Conservation (phyloP, 2,113 vertebrate species). For the Nothoprocta perdicaria region DNA sequence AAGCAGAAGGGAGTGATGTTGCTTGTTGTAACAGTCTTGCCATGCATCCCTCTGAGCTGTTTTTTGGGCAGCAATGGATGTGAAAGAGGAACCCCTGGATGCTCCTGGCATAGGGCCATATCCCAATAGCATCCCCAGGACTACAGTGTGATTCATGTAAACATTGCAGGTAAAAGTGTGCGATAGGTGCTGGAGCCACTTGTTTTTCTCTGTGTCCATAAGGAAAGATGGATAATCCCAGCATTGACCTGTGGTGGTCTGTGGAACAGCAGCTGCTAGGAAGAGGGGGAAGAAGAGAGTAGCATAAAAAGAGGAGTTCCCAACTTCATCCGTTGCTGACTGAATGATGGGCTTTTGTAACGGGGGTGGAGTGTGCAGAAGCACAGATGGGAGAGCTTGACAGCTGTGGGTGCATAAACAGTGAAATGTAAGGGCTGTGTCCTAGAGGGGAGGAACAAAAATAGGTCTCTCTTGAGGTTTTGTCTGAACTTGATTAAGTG, state of each 20-base stretch:
- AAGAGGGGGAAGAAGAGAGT: background rate
- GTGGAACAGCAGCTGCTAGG: background rate
- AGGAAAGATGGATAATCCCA: background rate
- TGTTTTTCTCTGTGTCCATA: background rate
- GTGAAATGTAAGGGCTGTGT: background rate
- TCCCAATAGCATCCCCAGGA: background rate
- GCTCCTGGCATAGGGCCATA: background rate
- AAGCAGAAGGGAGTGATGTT: background rate
- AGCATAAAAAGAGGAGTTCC: background rate
- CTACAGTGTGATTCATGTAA: background rate
- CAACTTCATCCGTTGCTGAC: background rate
- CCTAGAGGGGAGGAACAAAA: background rate
- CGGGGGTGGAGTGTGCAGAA: background rate
- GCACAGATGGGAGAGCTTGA: background rate
- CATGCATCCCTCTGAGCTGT: background rate
- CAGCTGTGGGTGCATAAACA: background rate
- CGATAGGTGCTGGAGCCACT: background rate
- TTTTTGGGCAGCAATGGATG: background rate
- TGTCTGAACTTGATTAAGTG: constrained; percentile 3
- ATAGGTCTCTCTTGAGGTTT: background rate
- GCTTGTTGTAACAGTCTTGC: constrained; percentile 38
- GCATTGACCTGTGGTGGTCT: background rate
- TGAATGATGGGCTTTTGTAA: background rate
- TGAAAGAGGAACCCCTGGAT: background rate
- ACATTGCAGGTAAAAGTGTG: background rate